Evolutionary conservation across 2,797 vertebrate species (phyloP).

Genomic region (Centropyge bicolor): DNA sequence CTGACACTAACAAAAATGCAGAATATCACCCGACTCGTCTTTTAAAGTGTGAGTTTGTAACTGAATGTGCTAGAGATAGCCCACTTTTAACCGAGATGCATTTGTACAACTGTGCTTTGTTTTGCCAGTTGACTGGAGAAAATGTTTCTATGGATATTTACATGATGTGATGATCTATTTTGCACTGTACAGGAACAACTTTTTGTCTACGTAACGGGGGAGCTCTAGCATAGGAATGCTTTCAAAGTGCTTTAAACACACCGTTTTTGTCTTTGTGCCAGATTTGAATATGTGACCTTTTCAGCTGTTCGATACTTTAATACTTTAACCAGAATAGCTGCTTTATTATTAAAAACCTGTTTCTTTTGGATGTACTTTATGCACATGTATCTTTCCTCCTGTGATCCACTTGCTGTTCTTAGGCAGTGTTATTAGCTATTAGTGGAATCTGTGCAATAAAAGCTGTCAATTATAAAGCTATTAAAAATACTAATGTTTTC

Average conservation of each 20-base stretch:
- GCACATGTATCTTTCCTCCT: conserved; percentile 68
- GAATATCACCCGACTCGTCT: conserved; percentile 19
- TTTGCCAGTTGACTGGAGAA: conserved; percentile 69
- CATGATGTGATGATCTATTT: conserved; percentile 76
- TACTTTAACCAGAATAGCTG: conserved; percentile 51
- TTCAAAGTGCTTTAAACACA: conserved; percentile 81
- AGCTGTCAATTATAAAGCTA: conserved; percentile 63
- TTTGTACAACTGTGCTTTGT: conserved; percentile 75
- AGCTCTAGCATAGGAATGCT: conserved; percentile 76
- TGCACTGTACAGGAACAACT: conserved; percentile 79
- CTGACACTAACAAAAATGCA: conserved; percentile 22
- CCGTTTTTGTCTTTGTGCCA: conserved; percentile 81
- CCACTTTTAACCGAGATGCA: conserved; percentile 72
- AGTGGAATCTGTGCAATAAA: conserved; percentile 85
- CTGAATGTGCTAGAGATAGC: conserved; percentile 86
- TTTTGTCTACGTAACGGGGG: conserved; percentile 67
- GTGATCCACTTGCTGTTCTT: conserved; percentile 77
- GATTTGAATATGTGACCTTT: conserved; percentile 78
- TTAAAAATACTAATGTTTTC: conserved; percentile 55
- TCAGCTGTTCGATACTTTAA: conserved; percentile 59
- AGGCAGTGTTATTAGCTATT: conserved; percentile 78
- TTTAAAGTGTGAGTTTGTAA: conserved; percentile 73
- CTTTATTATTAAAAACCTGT: conserved; percentile 55
- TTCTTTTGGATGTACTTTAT: conserved; percentile 66
- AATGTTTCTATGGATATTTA: conserved; percentile 81